Percentiles rank a stretch among this genome's conserved stretches.
These are phyloP conservation scores for Montipora efflorescens DNA, from an alignment of 64 coral and sea anemone genomes.

Conservation along the genomic window DNA sequence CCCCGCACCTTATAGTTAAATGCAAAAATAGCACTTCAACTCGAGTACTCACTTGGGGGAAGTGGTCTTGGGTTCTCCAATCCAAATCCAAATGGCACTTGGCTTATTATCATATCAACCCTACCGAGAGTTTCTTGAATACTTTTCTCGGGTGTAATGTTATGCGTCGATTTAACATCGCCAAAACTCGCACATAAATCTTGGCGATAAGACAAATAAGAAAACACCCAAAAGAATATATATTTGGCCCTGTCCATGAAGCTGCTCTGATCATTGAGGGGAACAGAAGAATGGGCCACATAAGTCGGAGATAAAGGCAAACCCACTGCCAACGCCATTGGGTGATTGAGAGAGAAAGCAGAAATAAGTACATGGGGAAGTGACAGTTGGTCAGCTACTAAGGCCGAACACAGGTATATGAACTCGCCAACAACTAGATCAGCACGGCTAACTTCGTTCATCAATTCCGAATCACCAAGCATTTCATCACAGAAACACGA, in stretches of 20 bases:
- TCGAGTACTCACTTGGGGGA: slow-evolving; percentile 51
- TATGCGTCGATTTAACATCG: slow-evolving; percentile 47
- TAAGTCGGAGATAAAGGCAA: slow-evolving; percentile 38
- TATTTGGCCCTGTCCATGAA: slow-evolving; percentile 47
- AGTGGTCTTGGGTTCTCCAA: slow-evolving; percentile 57
- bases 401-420: slow-evolving; percentile 13
- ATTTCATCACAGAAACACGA: slow-evolving; percentile 35
- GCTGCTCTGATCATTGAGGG: neutral
- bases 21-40: neutral
- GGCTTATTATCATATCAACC: slow-evolving; percentile 60
- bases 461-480: neutral
- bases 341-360: neutral
- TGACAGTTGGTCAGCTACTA: slow-evolving; percentile 31
- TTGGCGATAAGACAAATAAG: neutral
- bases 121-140: slow-evolving; percentile 49
- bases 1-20: too few relatives aligned
- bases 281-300: neutral
- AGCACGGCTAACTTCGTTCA: slow-evolving; percentile 13
- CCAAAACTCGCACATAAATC: slow-evolving; percentile 8
- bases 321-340: neutral
- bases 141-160: slow-evolving; percentile 59
- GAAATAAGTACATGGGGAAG: slow-evolving; percentile 55
- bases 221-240: neutral
- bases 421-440: slow-evolving; percentile 56
- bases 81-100: slow-evolving; percentile 40